Conservation (phyloP, 2,797 vertebrate genomes). For the Nyctalus aviator region DNA sequence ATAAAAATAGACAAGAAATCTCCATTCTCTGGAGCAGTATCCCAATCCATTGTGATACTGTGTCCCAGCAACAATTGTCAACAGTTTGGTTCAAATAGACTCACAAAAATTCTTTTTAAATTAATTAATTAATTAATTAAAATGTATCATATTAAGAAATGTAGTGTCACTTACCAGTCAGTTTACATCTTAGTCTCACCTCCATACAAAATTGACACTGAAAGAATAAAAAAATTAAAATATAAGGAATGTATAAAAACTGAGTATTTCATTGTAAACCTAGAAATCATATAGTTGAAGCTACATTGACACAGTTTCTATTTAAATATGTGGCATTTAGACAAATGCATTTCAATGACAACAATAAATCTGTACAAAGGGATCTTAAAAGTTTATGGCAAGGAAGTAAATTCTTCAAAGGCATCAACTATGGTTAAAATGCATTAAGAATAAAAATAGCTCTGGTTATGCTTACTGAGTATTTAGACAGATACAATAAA, state of each 20-base stretch:
- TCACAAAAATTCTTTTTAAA: no score
- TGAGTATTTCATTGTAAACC: neutral
- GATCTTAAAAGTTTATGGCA: neutral
- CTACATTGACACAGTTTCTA: neutral
- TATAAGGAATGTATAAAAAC: neutral
- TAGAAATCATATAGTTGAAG: neutral
- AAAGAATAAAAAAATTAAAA: slow-evolving; percentile 51
- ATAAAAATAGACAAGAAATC: no score
- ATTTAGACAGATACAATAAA: neutral
- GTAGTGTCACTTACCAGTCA: slow-evolving; percentile 68
- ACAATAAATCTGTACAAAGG: neutral
- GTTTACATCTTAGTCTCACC: neutral
- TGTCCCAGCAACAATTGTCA: accelerated
- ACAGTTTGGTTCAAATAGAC: no score
- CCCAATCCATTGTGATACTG: no score
- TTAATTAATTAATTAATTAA: neutral
- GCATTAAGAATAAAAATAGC: neutral
- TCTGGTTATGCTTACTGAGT: neutral
- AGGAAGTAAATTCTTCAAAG: slow-evolving; percentile 7
- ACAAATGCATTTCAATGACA: neutral
- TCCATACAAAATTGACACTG: slow-evolving; percentile 27
- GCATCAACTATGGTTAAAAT: neutral
- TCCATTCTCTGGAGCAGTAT: no score
- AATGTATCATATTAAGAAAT: neutral
- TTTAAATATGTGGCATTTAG: neutral